phyloP scores from a whole-genome alignment of 2,888 invertebrate genomes.

The Diplazon laetatorius region DNA sequence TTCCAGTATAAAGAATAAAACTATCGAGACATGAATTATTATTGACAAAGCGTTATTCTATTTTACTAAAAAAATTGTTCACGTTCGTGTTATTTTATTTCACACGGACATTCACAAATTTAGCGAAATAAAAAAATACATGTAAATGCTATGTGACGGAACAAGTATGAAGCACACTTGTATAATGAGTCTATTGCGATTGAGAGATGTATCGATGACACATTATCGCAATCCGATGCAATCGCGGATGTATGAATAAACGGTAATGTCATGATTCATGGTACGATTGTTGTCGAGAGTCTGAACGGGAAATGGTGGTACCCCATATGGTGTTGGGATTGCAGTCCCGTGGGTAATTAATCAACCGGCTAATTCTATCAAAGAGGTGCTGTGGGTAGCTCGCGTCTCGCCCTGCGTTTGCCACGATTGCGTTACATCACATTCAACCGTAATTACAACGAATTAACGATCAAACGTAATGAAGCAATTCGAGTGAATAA shows the following conservation, averaged over 20 bases:
- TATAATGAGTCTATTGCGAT: neutral
- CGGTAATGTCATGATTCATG: slow-evolving; percentile 1
- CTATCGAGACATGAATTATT: too few relatives aligned
- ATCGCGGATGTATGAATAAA: neutral
- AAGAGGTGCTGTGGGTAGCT: neutral
- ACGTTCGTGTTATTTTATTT: too few relatives aligned
- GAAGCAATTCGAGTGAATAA: neutral
- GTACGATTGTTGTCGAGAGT: slow-evolving; percentile 8
- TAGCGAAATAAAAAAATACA: neutral
- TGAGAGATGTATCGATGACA: neutral
- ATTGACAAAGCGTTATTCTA: too few relatives aligned
- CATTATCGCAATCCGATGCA: neutral
- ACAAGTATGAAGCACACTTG: neutral
- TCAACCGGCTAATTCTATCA: slow-evolving; percentile 20
- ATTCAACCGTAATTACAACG: neutral
- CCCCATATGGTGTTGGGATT: slow-evolving; percentile 3
- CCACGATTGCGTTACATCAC: neutral
- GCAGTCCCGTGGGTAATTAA: slow-evolving; percentile 13
- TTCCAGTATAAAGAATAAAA: too few relatives aligned
- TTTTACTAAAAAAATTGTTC: too few relatives aligned
- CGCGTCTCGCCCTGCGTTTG: neutral
- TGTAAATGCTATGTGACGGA: neutral
- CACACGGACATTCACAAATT: neutral
- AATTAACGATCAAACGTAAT: neutral
- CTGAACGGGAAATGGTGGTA: neutral